Evolutionary conservation across 2,113 vertebrate genomes (phyloP).

Genomic region (Indicator maculatus): DNA sequence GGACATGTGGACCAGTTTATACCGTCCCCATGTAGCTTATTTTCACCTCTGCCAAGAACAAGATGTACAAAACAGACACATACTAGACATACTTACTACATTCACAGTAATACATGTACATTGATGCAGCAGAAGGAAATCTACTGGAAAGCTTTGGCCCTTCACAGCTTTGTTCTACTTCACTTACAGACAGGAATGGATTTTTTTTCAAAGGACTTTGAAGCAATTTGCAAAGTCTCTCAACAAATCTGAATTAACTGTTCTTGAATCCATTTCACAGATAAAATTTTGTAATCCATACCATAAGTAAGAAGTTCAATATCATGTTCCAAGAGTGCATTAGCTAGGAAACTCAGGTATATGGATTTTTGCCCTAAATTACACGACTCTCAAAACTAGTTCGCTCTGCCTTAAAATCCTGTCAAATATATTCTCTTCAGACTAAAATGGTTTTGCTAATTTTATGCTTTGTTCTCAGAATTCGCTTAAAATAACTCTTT

Average conservation of each 20-base stretch:
- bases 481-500: conserved; percentile 52
- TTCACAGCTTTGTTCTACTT: background rate
- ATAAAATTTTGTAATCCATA: background rate
- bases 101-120: background rate
- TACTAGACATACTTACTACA: background rate
- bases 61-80: background rate
- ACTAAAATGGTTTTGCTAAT: conserved; percentile 34
- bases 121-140: background rate
- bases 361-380: background rate
- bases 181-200: background rate
- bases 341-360: background rate
- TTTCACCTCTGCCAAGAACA: background rate
- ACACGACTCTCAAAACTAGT: background rate
- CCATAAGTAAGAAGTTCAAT: background rate
- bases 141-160: background rate
- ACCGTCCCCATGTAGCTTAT: background rate
- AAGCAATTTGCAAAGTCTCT: background rate
- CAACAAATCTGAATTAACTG: background rate
- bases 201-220: background rate
- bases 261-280: background rate
- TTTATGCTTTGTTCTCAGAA: conserved; percentile 46
- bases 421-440: background rate
- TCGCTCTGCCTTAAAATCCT: background rate
- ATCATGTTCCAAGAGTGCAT: background rate
- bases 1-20: background rate